Base-by-base conservation (phyloP, 2,888 invertebrate genomes). In the Spodoptera littoralis region DNA sequence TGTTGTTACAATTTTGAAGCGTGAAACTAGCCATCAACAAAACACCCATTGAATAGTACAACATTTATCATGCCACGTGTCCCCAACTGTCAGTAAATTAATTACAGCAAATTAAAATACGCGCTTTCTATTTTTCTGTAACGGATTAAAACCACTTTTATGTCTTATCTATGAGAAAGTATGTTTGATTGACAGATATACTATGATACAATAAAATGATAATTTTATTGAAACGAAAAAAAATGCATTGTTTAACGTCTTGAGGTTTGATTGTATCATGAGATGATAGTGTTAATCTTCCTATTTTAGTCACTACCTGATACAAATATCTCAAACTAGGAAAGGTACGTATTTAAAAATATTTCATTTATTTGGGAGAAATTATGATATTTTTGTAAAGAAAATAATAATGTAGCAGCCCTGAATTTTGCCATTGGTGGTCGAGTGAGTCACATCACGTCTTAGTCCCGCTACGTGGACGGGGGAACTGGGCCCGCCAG, bases 381-480 rank as follows among this genome's bases (percentile, higher is more conserved):
- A 52, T 44, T 41, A n/a, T 2, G 2, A 59, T n/a, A 24, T 47
- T 43, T 4, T 51, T 47, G 11, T 22, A 41, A 47, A n/a, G 50
- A 11, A 22, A 46, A 42, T 54, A 46, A 22, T 50, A 42, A 5
- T 42, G 53, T 52, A 77, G 6, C 62, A 77, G 24, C 77, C 77
- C 79, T 79, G 59, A n/a, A 52, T 44, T 53, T 60, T 60, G 44
- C 54, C 60, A 56, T 36, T 60, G 56, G 61, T 59, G 47, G 51
- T 30, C 62, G 44, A 58, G 55, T 79, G 80, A 82, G 72, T 83
- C 79, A 82, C 69, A 71, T 65, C 48, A 67, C 66, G 68, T 71
- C 75, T 65, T 56, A 55, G 68, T 83, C 82, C 85, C 85, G 85
- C 80, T 85, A 85, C 50, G 47, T 63, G 74, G 73, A 55, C 70